Percentiles rank a stretch among this genome's conserved stretches.
Conservation (phyloP, 1,140 invertebrate species). For the Portunus trituberculatus region DNA sequence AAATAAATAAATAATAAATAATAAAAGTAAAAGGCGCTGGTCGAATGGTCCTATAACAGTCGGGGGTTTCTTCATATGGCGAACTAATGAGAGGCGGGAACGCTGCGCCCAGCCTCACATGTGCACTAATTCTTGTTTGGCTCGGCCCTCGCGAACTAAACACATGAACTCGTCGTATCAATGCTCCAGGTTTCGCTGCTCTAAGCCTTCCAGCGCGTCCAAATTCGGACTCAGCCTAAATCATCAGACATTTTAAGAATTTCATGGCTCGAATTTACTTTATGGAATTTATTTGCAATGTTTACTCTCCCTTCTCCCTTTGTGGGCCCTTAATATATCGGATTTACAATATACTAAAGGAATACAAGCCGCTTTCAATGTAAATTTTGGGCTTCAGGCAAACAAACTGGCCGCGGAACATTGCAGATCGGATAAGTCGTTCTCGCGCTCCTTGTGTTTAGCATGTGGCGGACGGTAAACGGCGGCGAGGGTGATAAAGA, state of each 20-base stretch:
- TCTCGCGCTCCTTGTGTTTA: neutral
- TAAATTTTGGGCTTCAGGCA: neutral
- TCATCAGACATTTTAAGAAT: neutral
- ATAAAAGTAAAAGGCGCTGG: neutral
- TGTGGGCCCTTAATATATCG: neutral
- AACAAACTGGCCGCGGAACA: neutral
- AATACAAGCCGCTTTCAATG: neutral
- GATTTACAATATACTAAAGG: neutral
- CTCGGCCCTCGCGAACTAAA: too few relatives aligned
- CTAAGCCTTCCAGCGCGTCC: too few relatives aligned
- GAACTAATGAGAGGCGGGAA: neutral
- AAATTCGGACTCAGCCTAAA: neutral
- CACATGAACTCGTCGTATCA: too few relatives aligned
- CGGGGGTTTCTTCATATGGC: neutral
- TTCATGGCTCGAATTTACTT: neutral
- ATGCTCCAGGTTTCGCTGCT: too few relatives aligned
- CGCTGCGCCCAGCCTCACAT: neutral
- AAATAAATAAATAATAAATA: too few relatives aligned
- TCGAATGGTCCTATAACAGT: neutral
- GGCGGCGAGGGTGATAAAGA: neutral
- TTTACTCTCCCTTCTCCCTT: neutral
- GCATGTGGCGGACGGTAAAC: neutral
- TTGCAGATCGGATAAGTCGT: neutral
- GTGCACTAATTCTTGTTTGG: neutral
- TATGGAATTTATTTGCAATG: neutral